Evolutionary conservation across 2,797 vertebrate genomes (phyloP).

Genomic region (Synaphobranchus kaupii): DNA sequence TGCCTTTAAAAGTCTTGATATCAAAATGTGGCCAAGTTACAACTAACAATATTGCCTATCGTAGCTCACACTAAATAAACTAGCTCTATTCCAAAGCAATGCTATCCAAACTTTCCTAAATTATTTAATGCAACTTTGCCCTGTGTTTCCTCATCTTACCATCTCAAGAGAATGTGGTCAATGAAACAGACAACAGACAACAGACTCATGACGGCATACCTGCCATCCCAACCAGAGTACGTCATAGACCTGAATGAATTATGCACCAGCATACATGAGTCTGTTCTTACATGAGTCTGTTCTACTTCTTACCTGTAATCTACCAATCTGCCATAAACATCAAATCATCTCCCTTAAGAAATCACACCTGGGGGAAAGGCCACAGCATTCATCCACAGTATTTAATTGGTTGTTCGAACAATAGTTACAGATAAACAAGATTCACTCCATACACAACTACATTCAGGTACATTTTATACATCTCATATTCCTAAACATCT

Average conservation of each 20-base stretch:
- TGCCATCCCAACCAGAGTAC: not conserved
- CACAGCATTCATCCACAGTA: not conserved
- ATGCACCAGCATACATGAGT: not conserved
- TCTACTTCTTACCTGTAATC: not conserved
- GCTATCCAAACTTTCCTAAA: no score
- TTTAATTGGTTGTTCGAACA: conserved; percentile 4
- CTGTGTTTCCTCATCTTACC: no score
- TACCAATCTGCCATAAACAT: not conserved
- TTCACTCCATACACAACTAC: conserved; percentile 15
- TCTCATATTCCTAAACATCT: not conserved
- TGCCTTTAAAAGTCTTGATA: no score
- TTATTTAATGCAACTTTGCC: no score
- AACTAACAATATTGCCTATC: no score
- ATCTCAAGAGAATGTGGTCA: no score
- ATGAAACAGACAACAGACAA: no score
- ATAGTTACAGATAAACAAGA: conserved; percentile 12
- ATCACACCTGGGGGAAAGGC: not conserved
- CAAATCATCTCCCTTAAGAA: not conserved
- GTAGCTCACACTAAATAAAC: no score
- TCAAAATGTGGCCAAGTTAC: no score
- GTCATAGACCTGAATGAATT: not conserved
- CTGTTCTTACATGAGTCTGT: not conserved
- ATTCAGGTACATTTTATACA: conserved; percentile 10
- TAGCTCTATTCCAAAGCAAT: no score
- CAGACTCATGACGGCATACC: no score